Percentiles rank a stretch among this genome's conserved stretches.
Conservation (phyloP, 2,113 vertebrate species). For the Agapornis roseicollis region DNA sequence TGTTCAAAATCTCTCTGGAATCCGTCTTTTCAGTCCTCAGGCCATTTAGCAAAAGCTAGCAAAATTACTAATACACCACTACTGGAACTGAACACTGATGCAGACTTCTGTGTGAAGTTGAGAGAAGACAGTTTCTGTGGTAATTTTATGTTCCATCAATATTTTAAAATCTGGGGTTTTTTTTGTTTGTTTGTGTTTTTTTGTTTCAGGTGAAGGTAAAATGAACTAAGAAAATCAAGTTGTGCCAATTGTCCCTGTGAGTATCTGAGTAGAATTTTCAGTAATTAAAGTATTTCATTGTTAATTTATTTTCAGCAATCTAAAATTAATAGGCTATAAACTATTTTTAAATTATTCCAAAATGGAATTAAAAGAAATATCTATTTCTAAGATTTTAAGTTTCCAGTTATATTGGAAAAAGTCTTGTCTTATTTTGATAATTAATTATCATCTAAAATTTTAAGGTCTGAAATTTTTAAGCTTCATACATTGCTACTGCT, state of each 20-base stretch:
- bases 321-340: not conserved
- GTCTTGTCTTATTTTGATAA: not conserved
- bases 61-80: conserved; percentile 7
- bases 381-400: not conserved
- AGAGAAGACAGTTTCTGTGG: not conserved
- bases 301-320: not conserved
- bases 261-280: not conserved
- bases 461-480: not conserved
- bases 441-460: not conserved
- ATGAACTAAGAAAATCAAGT: not conserved
- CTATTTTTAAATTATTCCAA: not conserved
- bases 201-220: not conserved
- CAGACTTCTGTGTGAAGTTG: not conserved
- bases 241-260: not conserved
- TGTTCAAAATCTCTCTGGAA: not conserved
- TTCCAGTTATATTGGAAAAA: not conserved
- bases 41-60: not conserved
- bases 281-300: not conserved
- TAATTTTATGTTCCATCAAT: not conserved
- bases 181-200: too few relatives aligned
- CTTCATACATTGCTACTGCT: not conserved
- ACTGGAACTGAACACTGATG: conserved; percentile 50
- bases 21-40: not conserved
- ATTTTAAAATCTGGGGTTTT: not conserved
- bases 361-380: not conserved